phyloP scores from a whole-genome alignment of 2,113 vertebrate species.

The Taxidea taxus region DNA sequence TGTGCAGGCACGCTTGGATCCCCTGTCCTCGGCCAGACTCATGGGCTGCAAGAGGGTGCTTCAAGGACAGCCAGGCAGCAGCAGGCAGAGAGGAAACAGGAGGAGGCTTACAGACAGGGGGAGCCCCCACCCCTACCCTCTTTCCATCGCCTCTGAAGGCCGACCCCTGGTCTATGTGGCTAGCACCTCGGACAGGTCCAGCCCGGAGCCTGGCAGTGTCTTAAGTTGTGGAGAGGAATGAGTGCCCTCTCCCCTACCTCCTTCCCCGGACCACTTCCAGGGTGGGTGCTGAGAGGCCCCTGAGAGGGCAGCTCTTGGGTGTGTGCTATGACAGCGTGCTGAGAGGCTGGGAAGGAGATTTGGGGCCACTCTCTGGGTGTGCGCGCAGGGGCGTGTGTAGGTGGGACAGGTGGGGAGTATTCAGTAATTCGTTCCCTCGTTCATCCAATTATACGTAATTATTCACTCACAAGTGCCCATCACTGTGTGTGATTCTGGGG shows the following conservation, averaged over 20 bases:
- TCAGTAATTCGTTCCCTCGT: not conserved
- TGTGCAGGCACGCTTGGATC: not conserved
- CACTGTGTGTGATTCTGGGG: not conserved
- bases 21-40: not conserved
- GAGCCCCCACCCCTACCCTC: not conserved
- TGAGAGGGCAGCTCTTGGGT: not conserved
- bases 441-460: not conserved
- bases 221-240: not conserved
- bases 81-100: not conserved
- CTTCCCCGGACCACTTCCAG: not conserved
- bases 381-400: no score
- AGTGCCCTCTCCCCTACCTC: not conserved
- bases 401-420: not conserved
- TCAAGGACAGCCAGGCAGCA: not conserved
- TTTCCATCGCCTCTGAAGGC: not conserved
- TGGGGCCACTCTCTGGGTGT: accelerated
- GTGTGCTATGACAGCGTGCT: not conserved
- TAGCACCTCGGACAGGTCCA: constrained; percentile 45
- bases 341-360: not conserved
- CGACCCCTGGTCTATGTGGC: not conserved
- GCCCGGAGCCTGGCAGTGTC: not conserved
- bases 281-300: not conserved
- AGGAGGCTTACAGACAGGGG: not conserved
- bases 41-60: not conserved
- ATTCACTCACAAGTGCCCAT: not conserved